Evolutionary conservation across 1,140 invertebrate genomes (phyloP).

Genomic region (Drosophila gunungcola): DNA sequence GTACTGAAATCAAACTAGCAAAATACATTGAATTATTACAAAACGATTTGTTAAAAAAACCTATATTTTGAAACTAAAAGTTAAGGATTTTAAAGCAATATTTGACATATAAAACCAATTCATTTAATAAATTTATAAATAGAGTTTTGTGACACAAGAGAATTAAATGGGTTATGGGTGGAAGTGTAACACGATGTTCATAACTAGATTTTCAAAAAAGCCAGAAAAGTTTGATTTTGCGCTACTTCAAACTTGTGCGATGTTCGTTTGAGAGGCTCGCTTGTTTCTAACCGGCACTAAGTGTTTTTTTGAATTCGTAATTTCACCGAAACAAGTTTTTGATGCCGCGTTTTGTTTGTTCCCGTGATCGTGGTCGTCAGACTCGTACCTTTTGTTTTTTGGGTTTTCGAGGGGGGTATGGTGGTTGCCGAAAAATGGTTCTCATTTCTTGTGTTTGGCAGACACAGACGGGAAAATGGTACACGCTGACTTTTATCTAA

Average conservation of each 20-base stretch:
- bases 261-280: constrained; percentile 63
- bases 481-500: constrained; percentile 58
- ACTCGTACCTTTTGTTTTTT: constrained; percentile 31
- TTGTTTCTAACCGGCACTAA: constrained; percentile 65
- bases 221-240: constrained; percentile 35
- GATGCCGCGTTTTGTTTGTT: constrained; percentile 47
- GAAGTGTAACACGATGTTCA: background rate
- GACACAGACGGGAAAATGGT: constrained; percentile 48
- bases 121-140: too few relatives aligned
- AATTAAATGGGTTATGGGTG: background rate
- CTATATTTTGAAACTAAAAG: too few relatives aligned
- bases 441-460: constrained; percentile 37
- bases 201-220: background rate
- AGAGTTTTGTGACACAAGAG: too few relatives aligned
- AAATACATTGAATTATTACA: too few relatives aligned
- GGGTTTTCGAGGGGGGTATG: constrained; percentile 28
- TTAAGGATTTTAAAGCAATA: too few relatives aligned
- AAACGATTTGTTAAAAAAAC: too few relatives aligned
- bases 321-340: constrained; percentile 63
- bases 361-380: constrained; percentile 26
- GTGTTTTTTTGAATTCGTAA: constrained; percentile 63
- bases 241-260: constrained; percentile 65
- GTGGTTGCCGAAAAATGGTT: constrained; percentile 49
- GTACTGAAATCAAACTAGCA: too few relatives aligned
- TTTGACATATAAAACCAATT: too few relatives aligned